These are phyloP conservation scores for Darevskia nairensis DNA, from an alignment of 2,797 vertebrate genomes.

Conservation along the genomic window DNA sequence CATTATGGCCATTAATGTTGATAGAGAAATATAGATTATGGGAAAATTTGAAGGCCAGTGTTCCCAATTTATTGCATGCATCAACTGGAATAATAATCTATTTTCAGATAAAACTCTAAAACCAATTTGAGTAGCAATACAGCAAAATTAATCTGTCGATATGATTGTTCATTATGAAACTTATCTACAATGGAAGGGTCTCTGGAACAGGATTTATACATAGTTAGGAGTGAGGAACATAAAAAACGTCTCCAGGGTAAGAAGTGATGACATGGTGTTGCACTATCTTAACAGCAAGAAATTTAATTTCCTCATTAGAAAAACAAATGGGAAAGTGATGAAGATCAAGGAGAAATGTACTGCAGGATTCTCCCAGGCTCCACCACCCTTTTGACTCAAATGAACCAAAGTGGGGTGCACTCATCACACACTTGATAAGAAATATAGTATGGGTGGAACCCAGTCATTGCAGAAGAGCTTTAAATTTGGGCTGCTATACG, in stretches of 20 bases:
- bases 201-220: background rate
- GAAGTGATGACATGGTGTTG: background rate
- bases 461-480: too few species aligned
- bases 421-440: background rate
- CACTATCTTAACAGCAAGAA: background rate
- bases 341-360: too few species aligned
- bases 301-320: background rate
- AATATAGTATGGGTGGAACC: too few species aligned
- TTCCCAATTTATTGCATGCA: constrained; percentile 14
- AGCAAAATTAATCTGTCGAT: background rate
- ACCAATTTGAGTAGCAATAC: background rate
- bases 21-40: constrained; percentile 19
- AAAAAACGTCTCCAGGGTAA: background rate
- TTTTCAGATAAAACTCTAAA: background rate
- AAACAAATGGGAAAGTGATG: background rate
- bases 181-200: background rate
- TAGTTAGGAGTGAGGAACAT: background rate
- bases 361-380: too few species aligned
- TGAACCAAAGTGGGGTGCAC: too few species aligned
- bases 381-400: too few species aligned
- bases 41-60: constrained; percentile 20
- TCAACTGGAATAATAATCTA: background rate
- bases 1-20: background rate
- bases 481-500: too few species aligned
- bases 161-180: constrained; percentile 1